Base-by-base conservation (phyloP, 2,888 invertebrate genomes). In the Lasioglossum oenotherae region DNA sequence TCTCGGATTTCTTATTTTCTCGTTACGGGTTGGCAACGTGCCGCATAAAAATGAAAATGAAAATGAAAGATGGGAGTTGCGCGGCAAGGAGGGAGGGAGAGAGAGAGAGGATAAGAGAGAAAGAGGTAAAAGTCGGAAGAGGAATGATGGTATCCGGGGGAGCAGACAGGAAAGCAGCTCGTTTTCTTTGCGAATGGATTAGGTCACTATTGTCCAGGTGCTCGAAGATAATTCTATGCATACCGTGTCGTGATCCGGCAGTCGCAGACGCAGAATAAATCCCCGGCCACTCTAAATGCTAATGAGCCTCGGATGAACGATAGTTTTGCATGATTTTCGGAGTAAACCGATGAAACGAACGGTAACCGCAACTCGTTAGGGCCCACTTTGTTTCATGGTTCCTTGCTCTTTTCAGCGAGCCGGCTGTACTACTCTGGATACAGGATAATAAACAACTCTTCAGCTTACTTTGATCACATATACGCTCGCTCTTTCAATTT, bases 211-310 rank as follows among this genome's bases (percentile, higher is more conserved):
- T 90, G 88, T 90, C 90, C 90, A 89, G 86, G 88, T 87, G 80
- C 88, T 88, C 89, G 83, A 88, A 88, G 90, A 91, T 93, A 93
- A 93, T 92, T 84, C 89, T 89, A 92, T 92, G 91, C 92, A 93
- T 93, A 91, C 90, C 91, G 89, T 87, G 91, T 91, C 90, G 89
- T 88, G 91, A 93, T 93, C 90, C 90, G 86, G 85, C 87, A 91
- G 90, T 93, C 92, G 80, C 88, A 91, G 87, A 81, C 84, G 71
- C 87, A 87, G 91, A 91, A 93, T 93, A 93, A 93, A 93, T 93
- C 91, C 92, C 91, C 89, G 88, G 87, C 89, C 92, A 92, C 92
- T 93, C 92, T 93, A 93, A 93, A 93, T 93, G 93, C 92, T 93
- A 93, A 93, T 93, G 92, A 93, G 91, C 74, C 80, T 83, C 80